Base-by-base conservation (phyloP, 92 coral and sea anemone genomes). In the Phymanthus crucifer region DNA sequence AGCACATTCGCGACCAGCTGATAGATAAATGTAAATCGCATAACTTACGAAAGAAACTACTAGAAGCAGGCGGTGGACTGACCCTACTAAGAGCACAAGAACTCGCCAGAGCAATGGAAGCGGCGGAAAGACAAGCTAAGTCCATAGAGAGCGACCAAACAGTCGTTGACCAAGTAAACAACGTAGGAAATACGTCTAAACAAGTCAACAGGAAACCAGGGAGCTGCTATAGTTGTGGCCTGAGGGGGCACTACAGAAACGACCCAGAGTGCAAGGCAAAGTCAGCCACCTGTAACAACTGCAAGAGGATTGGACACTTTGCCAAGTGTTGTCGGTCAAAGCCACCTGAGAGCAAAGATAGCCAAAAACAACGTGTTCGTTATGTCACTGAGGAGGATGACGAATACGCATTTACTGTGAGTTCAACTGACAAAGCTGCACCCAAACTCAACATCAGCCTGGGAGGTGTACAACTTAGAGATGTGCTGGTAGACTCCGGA, bases 1-100 rank as follows among this genome's bases (percentile, higher is more conserved):
- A 81, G 68, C 87, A 85, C 50, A 86, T 87, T 52, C 82, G 87
- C 27, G 85, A 90, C 56, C 85, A 87, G 78, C 78, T 80, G 19
- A 87, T 90, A 24, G 89, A 87, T 10, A 83, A 80, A 45, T 90
- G 89, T 32, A 18, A 36, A 56, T 74, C 74, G 34, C 46, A 78
- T 26, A 40, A 35, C 47, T 26, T 83, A 31, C 66, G 85, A 31
- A 38, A 80, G 54, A 81, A 85, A 70, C 56, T 81, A 19, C 66
- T 80, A 29, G 87, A 85, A 68, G 85, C 35, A 26, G 82, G 87
- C 11, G 43, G 75, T 36, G 66, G 66, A 32, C 43, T 67, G 40
- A 82, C 66, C 11, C 34, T 88, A 26, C 56, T 38, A 7, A 45
- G 57, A 35, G 75, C 61, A 19, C 89, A 81, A 75, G 27, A 72